Base-by-base conservation (phyloP, 1,140 invertebrate genomes). In the Danaus plexippus region DNA sequence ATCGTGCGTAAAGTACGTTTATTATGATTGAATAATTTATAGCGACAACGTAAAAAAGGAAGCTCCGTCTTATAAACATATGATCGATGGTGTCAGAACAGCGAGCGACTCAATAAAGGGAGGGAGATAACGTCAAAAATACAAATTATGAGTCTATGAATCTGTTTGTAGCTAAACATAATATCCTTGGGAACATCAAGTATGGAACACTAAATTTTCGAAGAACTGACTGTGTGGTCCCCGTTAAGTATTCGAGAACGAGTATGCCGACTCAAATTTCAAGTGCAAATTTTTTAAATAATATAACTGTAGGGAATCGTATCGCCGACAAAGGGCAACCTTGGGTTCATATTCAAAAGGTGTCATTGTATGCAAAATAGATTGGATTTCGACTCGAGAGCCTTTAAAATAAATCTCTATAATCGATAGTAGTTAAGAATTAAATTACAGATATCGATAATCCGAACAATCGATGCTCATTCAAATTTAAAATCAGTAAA, bases 351-450 rank as follows among this genome's bases (percentile, higher is more conserved):
- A 60, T 55, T 54, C 58, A 60, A 60, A 60, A 48, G 48, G 51
- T 13, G 58, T 60, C 52, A 60, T 60, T 60, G 58, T 60, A 60
- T 60, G 58, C 58, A 54, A 60, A 60, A 55, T 41, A 32, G 22
- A 32, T 32, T 32, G 22, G 1, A 32, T 32, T 32, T 32, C 58
- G 48, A 60, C 52, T 32, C 22, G 22, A 32, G 22, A 32, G 7
- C 22, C 22, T 32, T 32, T 8, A 32, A 32, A 32, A 32, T 32
- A 32, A 32, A 32, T 32, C 22, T 32, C 22, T 32, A 32, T 32
- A 32, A 32, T 32, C 22, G 22, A 32, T 32, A 32, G 22, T 32
- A 32, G 22, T 32, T 32, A 32, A 32, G 22, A 32, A 32, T 32
- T 32, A 32, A 32, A 32, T 32, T 32, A 32, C 22, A 32, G 22